A percentile compares a stretch with the other conserved stretches of the same genome.
phyloP scores from a whole-genome alignment of 2,113 vertebrate genomes.

The Hyla sarda region DNA sequence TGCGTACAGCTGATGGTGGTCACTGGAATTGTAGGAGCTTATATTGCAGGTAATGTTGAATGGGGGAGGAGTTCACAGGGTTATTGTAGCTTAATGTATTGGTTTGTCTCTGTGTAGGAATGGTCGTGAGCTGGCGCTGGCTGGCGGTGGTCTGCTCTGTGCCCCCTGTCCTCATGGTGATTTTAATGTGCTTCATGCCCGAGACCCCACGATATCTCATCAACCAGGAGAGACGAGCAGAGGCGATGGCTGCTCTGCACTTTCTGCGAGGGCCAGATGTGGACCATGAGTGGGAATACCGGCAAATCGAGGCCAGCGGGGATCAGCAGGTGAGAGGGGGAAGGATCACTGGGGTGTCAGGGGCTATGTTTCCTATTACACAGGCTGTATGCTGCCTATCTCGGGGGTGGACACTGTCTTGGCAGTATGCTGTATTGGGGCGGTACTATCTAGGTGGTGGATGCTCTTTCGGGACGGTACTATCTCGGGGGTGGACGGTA shows the following conservation, averaged over 20 bases:
- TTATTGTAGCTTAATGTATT: background rate
- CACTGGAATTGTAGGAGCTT: slow-evolving; percentile 87
- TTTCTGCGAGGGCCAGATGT: slow-evolving; percentile 84
- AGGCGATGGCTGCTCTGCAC: slow-evolving; percentile 80
- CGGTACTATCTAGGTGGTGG: no score
- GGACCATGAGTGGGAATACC: slow-evolving; percentile 78
- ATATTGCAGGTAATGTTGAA: slow-evolving; percentile 79
- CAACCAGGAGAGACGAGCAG: slow-evolving; percentile 71
- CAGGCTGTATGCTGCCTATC: no score
- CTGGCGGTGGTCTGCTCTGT: slow-evolving; percentile 84
- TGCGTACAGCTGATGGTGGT: slow-evolving; percentile 96
- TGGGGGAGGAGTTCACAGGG: background rate
- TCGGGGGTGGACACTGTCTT: no score
- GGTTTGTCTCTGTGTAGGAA: slow-evolving; percentile 65
- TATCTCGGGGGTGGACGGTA: no score
- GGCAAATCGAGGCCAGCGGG: slow-evolving; percentile 73
- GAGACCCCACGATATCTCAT: slow-evolving; percentile 90
- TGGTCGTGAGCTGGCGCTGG: slow-evolving; percentile 87
- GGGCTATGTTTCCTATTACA: no score
- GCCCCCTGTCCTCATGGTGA: slow-evolving; percentile 81
- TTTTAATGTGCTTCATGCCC: slow-evolving; percentile 88
- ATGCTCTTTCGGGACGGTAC: no score
- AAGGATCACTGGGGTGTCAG: no score
- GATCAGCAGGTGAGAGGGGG: slow-evolving; percentile 74
- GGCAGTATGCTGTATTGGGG: no score